phyloP scores from a whole-genome alignment of 2,113 vertebrate species.

The Proteles cristata region DNA sequence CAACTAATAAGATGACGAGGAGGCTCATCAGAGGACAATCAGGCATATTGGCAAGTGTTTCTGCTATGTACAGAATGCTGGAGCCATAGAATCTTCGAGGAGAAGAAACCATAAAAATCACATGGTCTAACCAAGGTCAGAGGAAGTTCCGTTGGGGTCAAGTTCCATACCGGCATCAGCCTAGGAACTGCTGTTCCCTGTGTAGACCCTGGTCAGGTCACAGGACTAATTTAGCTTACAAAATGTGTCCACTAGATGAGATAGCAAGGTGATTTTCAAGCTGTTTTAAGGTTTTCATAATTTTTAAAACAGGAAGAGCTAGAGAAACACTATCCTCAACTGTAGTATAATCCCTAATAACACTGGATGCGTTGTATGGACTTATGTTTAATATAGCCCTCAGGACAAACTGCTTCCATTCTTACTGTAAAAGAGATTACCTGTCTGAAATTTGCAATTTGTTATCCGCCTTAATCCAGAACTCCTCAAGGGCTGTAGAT shows the following conservation, averaged over 20 bases:
- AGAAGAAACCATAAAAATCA: not conserved
- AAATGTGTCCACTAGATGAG: not conserved
- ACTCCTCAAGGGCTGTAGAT: not conserved
- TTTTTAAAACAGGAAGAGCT: constrained; percentile 25
- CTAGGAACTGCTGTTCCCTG: not conserved
- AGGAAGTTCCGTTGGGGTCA: not conserved
- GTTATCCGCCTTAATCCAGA: not conserved
- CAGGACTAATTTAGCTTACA: not conserved
- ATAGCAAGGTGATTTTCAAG: not conserved
- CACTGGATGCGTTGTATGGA: not conserved
- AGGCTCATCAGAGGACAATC: not conserved
- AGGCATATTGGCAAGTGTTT: constrained; percentile 5
- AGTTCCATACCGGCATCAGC: not conserved
- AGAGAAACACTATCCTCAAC: not conserved
- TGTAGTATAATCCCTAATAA: not conserved
- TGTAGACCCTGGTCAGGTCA: not conserved
- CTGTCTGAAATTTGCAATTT: not conserved
- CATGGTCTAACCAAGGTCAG: not conserved
- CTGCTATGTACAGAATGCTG: not conserved
- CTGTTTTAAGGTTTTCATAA: not conserved
- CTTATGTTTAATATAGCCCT: not conserved
- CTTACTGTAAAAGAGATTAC: not conserved
- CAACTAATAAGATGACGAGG: not conserved
- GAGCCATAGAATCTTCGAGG: not conserved
- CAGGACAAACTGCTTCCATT: not conserved